Evolutionary conservation across 2,888 invertebrate genomes (phyloP).

Genomic region (Hoplodrina ambigua): DNA sequence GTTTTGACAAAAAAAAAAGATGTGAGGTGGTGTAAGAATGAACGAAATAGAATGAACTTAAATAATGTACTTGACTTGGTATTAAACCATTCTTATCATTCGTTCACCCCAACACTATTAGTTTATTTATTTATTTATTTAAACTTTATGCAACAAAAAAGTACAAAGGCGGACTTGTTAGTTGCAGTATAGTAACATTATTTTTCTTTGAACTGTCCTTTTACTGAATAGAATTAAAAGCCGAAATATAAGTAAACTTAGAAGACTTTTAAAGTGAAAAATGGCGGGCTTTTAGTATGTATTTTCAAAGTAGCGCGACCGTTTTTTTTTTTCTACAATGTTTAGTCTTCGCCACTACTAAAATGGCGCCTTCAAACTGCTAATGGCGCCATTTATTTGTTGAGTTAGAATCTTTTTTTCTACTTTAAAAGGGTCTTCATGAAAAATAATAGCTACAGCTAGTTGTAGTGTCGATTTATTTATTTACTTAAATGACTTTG

Average conservation of each 20-base stretch:
- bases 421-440: slow-evolving; percentile 8
- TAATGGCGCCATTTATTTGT: slow-evolving; percentile 20
- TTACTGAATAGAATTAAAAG: too few relatives aligned
- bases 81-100: too few relatives aligned
- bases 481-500: neutral
- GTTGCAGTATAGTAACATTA: too few relatives aligned
- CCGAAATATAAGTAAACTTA: neutral
- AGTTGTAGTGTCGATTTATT: neutral
- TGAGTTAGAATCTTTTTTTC: slow-evolving; percentile 14
- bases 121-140: too few relatives aligned
- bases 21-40: too few relatives aligned
- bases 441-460: neutral
- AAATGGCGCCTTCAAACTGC: slow-evolving; percentile 5
- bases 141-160: too few relatives aligned
- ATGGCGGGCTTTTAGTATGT: slow-evolving; percentile 15
- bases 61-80: too few relatives aligned
- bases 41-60: too few relatives aligned
- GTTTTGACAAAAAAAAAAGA: too few relatives aligned
- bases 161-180: too few relatives aligned
- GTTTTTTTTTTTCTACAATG: neutral
- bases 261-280: slow-evolving; percentile 15
- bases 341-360: neutral
- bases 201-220: too few relatives aligned
- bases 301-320: neutral
- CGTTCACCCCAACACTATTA: too few relatives aligned